These are phyloP conservation scores for Diploptera punctata DNA, from an alignment of 2,888 invertebrate species.

Conservation along the genomic window DNA sequence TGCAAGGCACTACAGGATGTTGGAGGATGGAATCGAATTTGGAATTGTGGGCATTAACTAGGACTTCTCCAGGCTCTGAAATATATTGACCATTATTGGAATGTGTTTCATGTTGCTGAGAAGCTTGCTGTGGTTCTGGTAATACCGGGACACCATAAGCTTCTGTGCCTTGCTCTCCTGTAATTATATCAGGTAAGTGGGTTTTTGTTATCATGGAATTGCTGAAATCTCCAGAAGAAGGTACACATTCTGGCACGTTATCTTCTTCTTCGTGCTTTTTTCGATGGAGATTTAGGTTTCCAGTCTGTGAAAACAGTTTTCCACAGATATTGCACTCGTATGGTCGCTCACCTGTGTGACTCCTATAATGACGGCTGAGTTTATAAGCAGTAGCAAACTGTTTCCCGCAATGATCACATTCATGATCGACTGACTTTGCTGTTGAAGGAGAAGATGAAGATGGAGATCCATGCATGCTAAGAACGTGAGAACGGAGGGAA, in stretches of 20 bases:
- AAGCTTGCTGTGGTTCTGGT: neutral
- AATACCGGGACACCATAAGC: neutral
- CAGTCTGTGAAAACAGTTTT: slow-evolving; percentile 45
- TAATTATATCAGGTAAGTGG: slow-evolving; percentile 1
- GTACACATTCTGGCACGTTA: neutral
- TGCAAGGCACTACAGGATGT: slow-evolving; percentile 13
- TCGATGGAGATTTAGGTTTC: slow-evolving; percentile 46
- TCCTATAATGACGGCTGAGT: slow-evolving; percentile 45
- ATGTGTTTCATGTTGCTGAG: neutral
- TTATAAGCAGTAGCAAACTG: slow-evolving; percentile 45
- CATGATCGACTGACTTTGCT: slow-evolving; percentile 19
- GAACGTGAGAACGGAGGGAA: slow-evolving; percentile 44
- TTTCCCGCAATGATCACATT: slow-evolving; percentile 46
- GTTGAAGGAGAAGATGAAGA: neutral
- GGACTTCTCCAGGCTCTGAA: neutral
- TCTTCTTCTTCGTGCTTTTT: slow-evolving; percentile 41
- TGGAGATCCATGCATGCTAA: slow-evolving; percentile 43
- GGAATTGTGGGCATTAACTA: slow-evolving; percentile 9
- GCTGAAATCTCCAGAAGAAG: neutral
- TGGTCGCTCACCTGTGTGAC: slow-evolving; percentile 46
- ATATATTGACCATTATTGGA: neutral
- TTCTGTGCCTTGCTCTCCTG: neutral
- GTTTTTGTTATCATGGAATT: slow-evolving; percentile 12
- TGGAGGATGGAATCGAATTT: slow-evolving; percentile 28
- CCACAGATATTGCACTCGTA: slow-evolving; percentile 44